Conservation (phyloP, 2,113 vertebrate species). For the Pelodiscus sinensis region DNA sequence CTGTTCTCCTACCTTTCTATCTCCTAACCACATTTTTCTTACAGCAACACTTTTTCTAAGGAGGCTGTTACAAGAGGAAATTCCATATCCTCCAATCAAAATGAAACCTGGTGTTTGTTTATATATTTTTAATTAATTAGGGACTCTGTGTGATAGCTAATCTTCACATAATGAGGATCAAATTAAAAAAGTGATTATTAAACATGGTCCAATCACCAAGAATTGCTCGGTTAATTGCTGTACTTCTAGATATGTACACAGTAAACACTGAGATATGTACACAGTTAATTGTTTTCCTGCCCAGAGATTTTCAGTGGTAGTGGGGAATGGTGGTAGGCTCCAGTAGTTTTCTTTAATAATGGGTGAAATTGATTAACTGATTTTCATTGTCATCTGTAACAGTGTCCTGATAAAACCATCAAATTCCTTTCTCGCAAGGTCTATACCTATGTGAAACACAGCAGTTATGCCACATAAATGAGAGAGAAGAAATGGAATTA, state of each 20-base stretch:
- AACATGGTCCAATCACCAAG: background rate
- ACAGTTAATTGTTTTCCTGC: background rate
- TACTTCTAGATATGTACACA: background rate
- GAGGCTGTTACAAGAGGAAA: background rate
- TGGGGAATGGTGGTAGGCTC: background rate
- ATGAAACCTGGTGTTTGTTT: background rate
- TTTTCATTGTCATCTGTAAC: background rate
- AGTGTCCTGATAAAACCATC: background rate
- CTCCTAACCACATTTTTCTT: background rate
- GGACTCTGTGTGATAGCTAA: background rate
- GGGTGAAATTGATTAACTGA: background rate
- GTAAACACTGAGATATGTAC: background rate
- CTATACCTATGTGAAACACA: background rate
- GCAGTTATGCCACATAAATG: background rate
- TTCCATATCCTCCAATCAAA: background rate
- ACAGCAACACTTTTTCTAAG: background rate
- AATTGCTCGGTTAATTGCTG: background rate
- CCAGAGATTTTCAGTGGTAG: background rate
- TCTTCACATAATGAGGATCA: background rate
- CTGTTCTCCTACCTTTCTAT: background rate
- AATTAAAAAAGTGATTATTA: background rate
- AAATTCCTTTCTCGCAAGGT: background rate
- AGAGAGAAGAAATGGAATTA: background rate
- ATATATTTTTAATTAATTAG: background rate
- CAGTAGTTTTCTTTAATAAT: background rate